Evolutionary conservation across 2,113 vertebrate genomes (phyloP), one percentile per base, ranked within the genome.

Genomic region (Misgurnus mizolepis): DNA sequence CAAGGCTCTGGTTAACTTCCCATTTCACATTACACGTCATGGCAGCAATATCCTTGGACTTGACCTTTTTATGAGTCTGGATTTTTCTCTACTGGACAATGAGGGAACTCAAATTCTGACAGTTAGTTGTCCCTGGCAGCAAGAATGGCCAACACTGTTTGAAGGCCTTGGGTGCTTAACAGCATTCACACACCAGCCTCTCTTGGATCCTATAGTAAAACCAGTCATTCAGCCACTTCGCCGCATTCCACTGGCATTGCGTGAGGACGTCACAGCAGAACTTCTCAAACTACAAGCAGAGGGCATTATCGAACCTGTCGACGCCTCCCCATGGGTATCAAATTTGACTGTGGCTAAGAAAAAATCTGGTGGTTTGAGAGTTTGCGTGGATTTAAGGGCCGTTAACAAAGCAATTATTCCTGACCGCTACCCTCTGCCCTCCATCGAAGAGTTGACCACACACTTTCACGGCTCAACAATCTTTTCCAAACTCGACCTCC

Each of bases 201-300:
- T 76, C 7, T 6, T 76, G 27, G 17, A 65, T 45, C 43, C 70
- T 7, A 10, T 22, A 6, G 61, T 67, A 5, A 17, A 22, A 11
- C 73, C 83, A 8, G 67, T 77, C 49, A 65, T 81, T 7, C 73
- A 84, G 62, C 67, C 50, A 3, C 67, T 81, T 17, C 4, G n/a
- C 11, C 15, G 41, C 2, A 55, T 80, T 6, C 82, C 71, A 0
- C 53, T 83, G 12, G n/a, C 72, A 7, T 12, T 71, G 6, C 39
- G 27, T 43, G 82, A 76, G 22, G 65, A 45, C 3, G 62, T 66
- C 18, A 15, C 64, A 34, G 6, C 3, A 7, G 82, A 83, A 41
- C 71, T 83, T 5, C n/a, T 10, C 0, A 49, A 53, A 6, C 15
- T 80, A n/a, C 27, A 53, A n/a, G 47, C 71, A 34, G 18, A 41